Evolutionary conservation across 2,797 vertebrate genomes (phyloP), one percentile per base, ranked within the genome.

Genomic region (Oryzias dopingdopingensis): DNA sequence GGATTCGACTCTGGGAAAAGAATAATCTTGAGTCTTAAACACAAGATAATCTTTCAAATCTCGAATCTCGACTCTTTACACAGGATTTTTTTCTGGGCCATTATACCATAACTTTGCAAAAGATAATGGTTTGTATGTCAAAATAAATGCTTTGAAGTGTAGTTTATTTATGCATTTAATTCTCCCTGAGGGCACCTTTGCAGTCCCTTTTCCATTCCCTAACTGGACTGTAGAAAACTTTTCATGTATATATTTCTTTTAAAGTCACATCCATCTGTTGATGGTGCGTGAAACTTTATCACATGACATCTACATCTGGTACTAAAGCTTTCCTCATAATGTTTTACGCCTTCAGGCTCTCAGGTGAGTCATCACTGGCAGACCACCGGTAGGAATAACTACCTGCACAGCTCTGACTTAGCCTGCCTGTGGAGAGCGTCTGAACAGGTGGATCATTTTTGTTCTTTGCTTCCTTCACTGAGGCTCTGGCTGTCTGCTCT

Each of bases 371-470:
- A 65, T 67, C 58, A 69, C 43, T 74, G 61, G 61, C 66, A 68
- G 43, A 55, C 52, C 53, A 75, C 76, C 78, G 71, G 85, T 63
- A 73, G 64, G 66, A 79, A 80, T 76, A 12, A 32, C 10, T 32
- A 12, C 32, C 32, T 32, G 32, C 74, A 67, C 49, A 16, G 67
- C 67, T 83, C 56, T 78, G 70, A 77, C 73, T 86, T 53, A 80
- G 73, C 46, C 60, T 65, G 74, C 77, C 79, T 68, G 83, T 18
- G 37, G 83, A 82, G 82, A 81, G 71, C 67, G 52, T 24, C 51
- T 6, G 75, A 72, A 56, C 72, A 82, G 85, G 76, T 83, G 81
- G 82, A 70, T 82, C 78, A 72, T 83, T 65, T 86, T 81, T 72
- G 71, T 67, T 85, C 76, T 78, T 67, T 48, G 43, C 60, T 52